phyloP scores from a whole-genome alignment of 2,113 vertebrate species.

The Mesocricetus auratus region DNA sequence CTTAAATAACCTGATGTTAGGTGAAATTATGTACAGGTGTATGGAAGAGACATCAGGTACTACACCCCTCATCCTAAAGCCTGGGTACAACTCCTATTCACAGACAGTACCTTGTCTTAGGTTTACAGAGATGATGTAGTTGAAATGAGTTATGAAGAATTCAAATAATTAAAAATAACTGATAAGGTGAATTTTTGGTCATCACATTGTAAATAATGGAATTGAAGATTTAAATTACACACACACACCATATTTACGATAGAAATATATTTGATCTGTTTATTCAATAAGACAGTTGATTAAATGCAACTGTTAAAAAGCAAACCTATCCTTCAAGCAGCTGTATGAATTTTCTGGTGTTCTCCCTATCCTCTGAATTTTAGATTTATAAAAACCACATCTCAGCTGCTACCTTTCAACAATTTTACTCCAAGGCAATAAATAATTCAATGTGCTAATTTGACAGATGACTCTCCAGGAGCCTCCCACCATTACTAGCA shows the following conservation, averaged over 20 bases:
- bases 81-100: not conserved
- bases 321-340: slow-evolving; percentile 52
- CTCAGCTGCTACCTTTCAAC: slow-evolving; percentile 90
- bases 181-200: not conserved
- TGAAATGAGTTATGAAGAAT: slow-evolving; percentile 15
- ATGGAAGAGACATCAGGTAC: not conserved
- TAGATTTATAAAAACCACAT: slow-evolving; percentile 85
- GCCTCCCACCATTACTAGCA: slow-evolving; percentile 90
- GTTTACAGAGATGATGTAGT: not conserved
- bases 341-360: slow-evolving; percentile 64
- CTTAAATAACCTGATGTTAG: not conserved
- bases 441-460: slow-evolving; percentile 94
- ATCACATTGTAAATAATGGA: not conserved
- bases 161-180: slow-evolving; percentile 27
- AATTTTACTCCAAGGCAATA: slow-evolving; percentile 90
- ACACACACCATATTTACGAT: not conserved
- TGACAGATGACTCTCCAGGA: slow-evolving; percentile 92
- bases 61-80: rapidly evolving
- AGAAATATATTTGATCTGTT: slow-evolving; percentile 29
- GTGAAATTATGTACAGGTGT: not conserved
- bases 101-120: not conserved
- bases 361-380: slow-evolving; percentile 73
- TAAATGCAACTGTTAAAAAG: slow-evolving; percentile 58
- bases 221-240: not conserved
- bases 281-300: not conserved